Percentiles rank a stretch among this genome's conserved stretches.
Evolutionary conservation across 2,113 vertebrate genomes (phyloP).

Genomic region (Hemiscyllium ocellatum): DNA sequence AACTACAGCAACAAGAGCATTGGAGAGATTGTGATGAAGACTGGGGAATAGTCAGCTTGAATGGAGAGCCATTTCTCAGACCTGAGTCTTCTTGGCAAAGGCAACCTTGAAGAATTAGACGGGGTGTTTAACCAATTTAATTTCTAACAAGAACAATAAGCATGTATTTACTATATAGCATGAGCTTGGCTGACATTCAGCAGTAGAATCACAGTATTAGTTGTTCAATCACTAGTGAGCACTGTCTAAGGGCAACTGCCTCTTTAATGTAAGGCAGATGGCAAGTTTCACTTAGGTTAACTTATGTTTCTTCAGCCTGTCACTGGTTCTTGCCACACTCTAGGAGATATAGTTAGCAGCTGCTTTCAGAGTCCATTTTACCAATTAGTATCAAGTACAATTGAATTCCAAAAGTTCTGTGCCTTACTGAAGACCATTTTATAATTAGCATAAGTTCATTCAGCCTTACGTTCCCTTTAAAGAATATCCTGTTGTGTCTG

Average conservation of each 20-base stretch:
- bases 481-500: not conserved
- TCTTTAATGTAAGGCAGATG: conserved; percentile 23
- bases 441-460: not conserved
- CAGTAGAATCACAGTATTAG: not conserved
- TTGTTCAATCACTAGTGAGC: not conserved
- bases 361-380: not conserved
- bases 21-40: not conserved
- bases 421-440: not conserved
- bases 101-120: not conserved
- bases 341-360: not conserved
- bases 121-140: not conserved
- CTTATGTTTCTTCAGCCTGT: conserved; percentile 22
- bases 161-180: not conserved
- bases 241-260: not conserved
- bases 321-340: not conserved
- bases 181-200: conserved; percentile 1
- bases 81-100: not conserved
- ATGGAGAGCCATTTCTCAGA: not conserved
- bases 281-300: not conserved
- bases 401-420: conserved; percentile 1
- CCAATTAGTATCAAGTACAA: not conserved
- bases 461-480: not conserved
- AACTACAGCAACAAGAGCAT: not conserved
- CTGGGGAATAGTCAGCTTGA: not conserved
- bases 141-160: not conserved